These are phyloP conservation scores for Anser brachyrhynchus DNA, from an alignment of 2,113 vertebrate species.

Conservation along the genomic window DNA sequence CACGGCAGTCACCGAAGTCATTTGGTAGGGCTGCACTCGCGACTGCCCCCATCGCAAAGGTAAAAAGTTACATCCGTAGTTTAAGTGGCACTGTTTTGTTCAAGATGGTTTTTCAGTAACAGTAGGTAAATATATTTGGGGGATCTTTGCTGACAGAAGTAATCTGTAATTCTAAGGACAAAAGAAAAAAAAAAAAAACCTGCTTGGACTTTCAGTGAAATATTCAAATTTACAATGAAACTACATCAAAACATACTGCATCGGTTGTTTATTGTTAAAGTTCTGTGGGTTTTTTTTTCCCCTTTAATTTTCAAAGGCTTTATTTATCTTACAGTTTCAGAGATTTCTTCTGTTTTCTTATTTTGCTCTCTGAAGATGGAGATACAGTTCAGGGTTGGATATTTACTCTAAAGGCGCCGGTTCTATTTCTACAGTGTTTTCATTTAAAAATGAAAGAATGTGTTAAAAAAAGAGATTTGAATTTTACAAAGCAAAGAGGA, in stretches of 20 bases:
- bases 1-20: rapidly evolving
- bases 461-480: not conserved
- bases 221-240: not conserved
- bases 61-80: not conserved
- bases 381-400: not conserved
- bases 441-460: not conserved
- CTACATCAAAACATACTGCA: not conserved
- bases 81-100: not conserved
- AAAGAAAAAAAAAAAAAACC: rapidly evolving
- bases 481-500: not conserved
- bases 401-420: not conserved
- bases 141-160: not conserved
- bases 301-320: not conserved
- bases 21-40: not conserved
- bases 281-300: not conserved
- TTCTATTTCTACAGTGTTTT: not conserved
- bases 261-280: not conserved
- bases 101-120: not conserved
- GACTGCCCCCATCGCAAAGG: not conserved
- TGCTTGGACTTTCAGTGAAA: not conserved
- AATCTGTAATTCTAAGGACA: not conserved
- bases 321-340: not conserved
- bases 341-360: not conserved
- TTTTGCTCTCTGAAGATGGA: not conserved
- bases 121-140: not conserved